Evolutionary conservation across 2,113 vertebrate genomes (phyloP), one percentile per base, ranked within the genome.

Genomic region (Tapirus terrestris): DNA sequence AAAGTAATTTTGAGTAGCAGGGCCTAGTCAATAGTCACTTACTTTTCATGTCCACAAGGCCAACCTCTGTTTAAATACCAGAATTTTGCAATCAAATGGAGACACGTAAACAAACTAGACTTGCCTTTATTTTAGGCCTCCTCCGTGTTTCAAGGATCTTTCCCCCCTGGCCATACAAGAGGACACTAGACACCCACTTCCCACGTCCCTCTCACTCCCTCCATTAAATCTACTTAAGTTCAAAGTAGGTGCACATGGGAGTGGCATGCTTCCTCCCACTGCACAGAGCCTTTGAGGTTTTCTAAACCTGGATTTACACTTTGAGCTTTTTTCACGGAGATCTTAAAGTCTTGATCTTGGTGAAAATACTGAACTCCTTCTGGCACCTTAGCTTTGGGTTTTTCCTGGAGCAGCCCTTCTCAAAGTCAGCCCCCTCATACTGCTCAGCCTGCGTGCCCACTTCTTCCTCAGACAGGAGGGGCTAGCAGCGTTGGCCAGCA

Each of bases 311-410:
- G 29, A 39, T 39, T 86, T 68, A 87, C 1, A 5, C 17, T 18
- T 90, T 20, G n/a, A 43, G 45, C 33, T 95, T 73, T 96, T 58
- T 91, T 43, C 91, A 75, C 20, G 89, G 68, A 90, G 20, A 67
- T 89, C 61, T 90, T 92, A 92, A 96, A 96, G 83, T 96, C 86
- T 83, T 43, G 83, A 94, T 93, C 94, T 97, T 96, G 94, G 94
- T 89, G 45, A 91, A 96, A 96, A 92, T 77, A 90, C 29, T 45
- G 73, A 76, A 70, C 21, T 86, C 12, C 13, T 58, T 65, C 68
- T 95, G 53, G 53, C 81, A 21, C 12, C 5, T 85, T 70, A 60
- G 9, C 48, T 88, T 91, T 84, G 70, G 39, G 7, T 48, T 91
- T 92, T 68, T 77, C n/a, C 70, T n/a, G 29, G 31, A 82, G 23